Conservation (phyloP, 1,140 invertebrate species). For the Parapsyche elsis region DNA sequence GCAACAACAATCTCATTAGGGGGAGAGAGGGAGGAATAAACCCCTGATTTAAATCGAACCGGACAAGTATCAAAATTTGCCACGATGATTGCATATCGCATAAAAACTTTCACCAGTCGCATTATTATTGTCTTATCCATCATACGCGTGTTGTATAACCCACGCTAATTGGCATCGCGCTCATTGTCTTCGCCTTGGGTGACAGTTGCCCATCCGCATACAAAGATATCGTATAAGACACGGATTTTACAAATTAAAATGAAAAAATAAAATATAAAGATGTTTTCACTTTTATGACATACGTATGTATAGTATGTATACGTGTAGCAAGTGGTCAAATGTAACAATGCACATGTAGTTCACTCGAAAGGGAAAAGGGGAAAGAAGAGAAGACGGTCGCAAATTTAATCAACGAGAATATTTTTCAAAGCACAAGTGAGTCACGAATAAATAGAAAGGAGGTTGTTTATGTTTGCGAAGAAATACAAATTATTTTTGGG, state of each 20-base stretch:
- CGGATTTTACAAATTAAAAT: constrained; percentile 1
- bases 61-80: neutral
- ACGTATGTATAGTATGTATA: too few relatives aligned
- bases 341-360: neutral
- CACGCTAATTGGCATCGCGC: neutral
- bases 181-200: constrained; percentile 23
- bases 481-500: neutral
- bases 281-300: constrained; percentile 19
- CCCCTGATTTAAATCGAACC: too few relatives aligned
- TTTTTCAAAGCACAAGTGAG: neutral
- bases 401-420: too few relatives aligned
- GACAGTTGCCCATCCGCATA: neutral
- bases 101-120: constrained; percentile 14
- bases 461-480: constrained; percentile 3
- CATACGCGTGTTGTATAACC: constrained; percentile 13
- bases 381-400: too few relatives aligned
- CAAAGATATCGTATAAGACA: too few relatives aligned
- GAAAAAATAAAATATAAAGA: too few relatives aligned
- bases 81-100: neutral
- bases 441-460: constrained; percentile 23
- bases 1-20: too few relatives aligned
- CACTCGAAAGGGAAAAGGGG: too few relatives aligned
- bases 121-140: constrained; percentile 18
- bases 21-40: too few relatives aligned
- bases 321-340: constrained; percentile 1